A percentile compares a stretch with the other conserved stretches of the same genome.
Conservation (phyloP, 2,888 invertebrate species). For the Erebia ligea region DNA sequence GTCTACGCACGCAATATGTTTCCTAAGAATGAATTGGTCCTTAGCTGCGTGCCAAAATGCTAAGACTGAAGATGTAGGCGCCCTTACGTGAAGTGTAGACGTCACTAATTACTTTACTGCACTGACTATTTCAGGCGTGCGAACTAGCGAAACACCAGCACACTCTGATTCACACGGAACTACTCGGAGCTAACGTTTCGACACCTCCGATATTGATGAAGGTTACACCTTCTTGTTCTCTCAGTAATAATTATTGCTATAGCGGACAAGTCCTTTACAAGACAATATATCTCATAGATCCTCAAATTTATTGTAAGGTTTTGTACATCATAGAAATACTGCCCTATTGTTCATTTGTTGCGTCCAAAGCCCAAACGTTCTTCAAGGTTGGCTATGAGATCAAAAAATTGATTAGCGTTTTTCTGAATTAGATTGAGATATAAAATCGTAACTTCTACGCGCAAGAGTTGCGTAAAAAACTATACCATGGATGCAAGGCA, state of each 20-base stretch:
- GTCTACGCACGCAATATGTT: conserved; percentile 17
- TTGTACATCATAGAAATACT: background rate
- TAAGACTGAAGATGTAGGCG: conserved; percentile 45
- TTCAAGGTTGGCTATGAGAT: background rate
- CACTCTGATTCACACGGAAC: conserved; percentile 71
- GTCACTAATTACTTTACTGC: conserved; percentile 63
- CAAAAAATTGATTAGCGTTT: background rate
- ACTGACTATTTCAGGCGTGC: conserved; percentile 73
- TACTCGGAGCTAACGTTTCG: conserved; percentile 65
- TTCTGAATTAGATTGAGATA: background rate
- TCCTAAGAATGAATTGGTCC: conserved; percentile 18
- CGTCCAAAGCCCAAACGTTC: background rate
- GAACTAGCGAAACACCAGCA: conserved; percentile 65
- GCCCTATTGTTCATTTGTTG: too few species aligned
- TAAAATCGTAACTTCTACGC: conserved; percentile 1
- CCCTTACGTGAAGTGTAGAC: conserved; percentile 52
- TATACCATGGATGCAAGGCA: background rate
- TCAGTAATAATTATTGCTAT: conserved; percentile 28
- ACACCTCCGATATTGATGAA: conserved; percentile 67
- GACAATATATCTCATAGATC: too few species aligned
- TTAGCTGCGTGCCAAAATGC: conserved; percentile 23
- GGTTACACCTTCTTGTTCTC: conserved; percentile 52
- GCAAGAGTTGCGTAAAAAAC: background rate
- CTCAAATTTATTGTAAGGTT: background rate
- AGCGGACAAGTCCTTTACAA: conserved; percentile 24